A percentile compares a stretch with the other conserved stretches of the same genome.
phyloP scores from a whole-genome alignment of 2,113 vertebrate genomes.

The Cnemophilus loriae region DNA sequence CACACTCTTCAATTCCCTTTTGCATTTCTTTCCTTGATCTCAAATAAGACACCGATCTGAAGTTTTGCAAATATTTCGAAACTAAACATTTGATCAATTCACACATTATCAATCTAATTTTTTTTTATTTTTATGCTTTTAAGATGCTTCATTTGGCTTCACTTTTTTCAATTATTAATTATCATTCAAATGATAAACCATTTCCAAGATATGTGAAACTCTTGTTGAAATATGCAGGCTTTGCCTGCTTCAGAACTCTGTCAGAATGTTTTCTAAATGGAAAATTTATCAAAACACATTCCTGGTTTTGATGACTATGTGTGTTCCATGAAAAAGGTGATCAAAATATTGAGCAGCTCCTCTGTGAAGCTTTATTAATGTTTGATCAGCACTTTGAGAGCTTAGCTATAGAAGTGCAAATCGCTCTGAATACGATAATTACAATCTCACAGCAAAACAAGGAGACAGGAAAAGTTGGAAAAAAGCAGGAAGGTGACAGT shows the following conservation, averaged over 20 bases:
- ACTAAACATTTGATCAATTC: not conserved
- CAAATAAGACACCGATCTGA: not conserved
- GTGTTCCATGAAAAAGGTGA: not conserved
- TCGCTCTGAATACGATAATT: not conserved
- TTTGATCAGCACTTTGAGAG: conserved; percentile 27
- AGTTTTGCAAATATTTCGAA: not conserved
- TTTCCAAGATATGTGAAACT: not conserved
- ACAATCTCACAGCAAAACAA: not conserved
- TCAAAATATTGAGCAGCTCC: not conserved
- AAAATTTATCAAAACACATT: not conserved
- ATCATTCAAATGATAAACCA: not conserved
- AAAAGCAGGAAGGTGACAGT: not conserved
- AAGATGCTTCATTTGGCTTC: not conserved
- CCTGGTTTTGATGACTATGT: not conserved
- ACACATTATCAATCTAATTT: not conserved
- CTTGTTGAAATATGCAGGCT: not conserved
- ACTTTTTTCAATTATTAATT: not conserved
- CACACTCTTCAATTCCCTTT: not conserved
- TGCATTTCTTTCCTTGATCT: not conserved
- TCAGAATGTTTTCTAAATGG: not conserved
- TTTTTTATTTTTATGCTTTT: not conserved
- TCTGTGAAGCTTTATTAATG: conserved; percentile 14
- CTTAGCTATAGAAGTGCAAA: not conserved
- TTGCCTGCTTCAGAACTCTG: not conserved
- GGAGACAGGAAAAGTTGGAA: not conserved